Base-by-base conservation (phyloP, 2,797 vertebrate species). In the Sphenopsis melanotis region DNA sequence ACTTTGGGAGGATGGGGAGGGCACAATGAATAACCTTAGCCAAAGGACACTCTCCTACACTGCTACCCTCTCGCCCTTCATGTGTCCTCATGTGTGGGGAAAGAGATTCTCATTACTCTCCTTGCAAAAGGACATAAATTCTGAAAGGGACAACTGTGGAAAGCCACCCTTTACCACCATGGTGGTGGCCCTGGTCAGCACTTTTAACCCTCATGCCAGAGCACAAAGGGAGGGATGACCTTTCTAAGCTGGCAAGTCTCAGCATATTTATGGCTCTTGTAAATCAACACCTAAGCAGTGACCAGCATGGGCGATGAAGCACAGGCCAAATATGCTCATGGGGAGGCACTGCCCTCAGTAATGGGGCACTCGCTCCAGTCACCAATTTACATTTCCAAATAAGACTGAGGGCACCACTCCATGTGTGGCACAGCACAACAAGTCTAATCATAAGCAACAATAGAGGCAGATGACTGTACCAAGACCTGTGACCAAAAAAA, bases 401-500 rank as follows among this genome's bases (percentile, higher is more conserved):
- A 95, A 94, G 87, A 92, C 53, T 11, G 60, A 77, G 71, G 3
- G 77, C 78, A 49, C 41, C 11, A 11, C 37, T 79, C 44, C 41
- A 41, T 3, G 21, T 39, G 84, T 20, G 27, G 78, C 39, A 57
- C 82, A 49, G 42, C 85, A n/a, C n/a, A 93, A 81, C 36, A 15
- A 53, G 39, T 12, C 71, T 64, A 77, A 91, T 87, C 82, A 27
- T 23, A 81, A 71, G 71, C 81, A 93, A 95, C 92, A 94, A 91
- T 29, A 92, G 79, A 69, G 85, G 74, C 20, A 11, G 72, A 76
- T 91, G 89, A 94, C 72, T 92, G 39, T 75, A 95, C 32, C 66
- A 87, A 94, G 87, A 87, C 89, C 91, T 92, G 91, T 86, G 91
- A 91, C 92, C 75, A 85, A 95, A 96, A 93, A 95, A 96, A 91